phyloP scores from a whole-genome alignment of 2,113 vertebrate species.

The Urocolius indicus region DNA sequence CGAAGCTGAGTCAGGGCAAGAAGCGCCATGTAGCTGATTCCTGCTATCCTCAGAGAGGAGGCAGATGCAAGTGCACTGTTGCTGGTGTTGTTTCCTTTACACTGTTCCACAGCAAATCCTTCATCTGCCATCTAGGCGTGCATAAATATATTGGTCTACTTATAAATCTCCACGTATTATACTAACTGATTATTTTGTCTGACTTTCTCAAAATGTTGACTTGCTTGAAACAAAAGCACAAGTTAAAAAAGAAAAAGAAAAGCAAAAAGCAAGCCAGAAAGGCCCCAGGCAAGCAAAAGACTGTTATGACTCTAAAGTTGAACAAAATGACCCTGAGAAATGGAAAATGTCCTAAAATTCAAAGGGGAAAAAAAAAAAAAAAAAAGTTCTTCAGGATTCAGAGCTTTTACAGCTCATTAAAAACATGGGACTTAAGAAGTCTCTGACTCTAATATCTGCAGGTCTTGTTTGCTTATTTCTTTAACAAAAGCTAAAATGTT shows the following conservation, averaged over 20 bases:
- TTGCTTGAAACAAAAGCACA: neutral
- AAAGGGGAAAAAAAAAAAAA: neutral
- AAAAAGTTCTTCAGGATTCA: neutral
- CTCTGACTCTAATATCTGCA: neutral
- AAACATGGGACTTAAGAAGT: neutral
- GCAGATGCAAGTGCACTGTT: neutral
- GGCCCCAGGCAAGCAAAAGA: neutral
- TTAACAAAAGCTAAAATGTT: neutral
- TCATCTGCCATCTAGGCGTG: neutral
- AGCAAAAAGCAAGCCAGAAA: neutral
- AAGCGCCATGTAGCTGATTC: neutral
- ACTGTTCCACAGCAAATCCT: neutral
- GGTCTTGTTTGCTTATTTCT: neutral
- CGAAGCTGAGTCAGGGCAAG: neutral
- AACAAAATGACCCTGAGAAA: neutral
- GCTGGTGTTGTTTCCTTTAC: neutral
- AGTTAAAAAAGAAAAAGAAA: neutral
- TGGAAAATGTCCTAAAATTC: neutral
- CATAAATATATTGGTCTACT: conserved; percentile 28
- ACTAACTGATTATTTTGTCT: neutral
- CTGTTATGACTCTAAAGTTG: neutral
- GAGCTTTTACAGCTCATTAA: neutral
- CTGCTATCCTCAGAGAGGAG: neutral
- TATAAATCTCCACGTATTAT: conserved; percentile 23
- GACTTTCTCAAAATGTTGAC: neutral